Conservation (phyloP, 2,888 invertebrate species). For the Rotaria magnacalcarata region DNA sequence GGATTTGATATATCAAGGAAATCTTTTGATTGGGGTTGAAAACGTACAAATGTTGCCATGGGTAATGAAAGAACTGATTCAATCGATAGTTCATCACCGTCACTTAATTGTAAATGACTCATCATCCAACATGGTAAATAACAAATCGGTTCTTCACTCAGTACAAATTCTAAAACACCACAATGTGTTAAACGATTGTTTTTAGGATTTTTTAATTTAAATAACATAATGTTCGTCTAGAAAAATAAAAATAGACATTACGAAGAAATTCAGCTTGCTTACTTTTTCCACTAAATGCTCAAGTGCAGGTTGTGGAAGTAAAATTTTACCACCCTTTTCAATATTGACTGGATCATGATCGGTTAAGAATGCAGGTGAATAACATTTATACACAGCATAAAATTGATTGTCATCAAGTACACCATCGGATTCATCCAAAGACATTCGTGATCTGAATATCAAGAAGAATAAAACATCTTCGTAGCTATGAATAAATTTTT, state of each 20-base stretch:
- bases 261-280: background rate
- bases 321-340: slow-evolving; percentile 92
- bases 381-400: slow-evolving; percentile 73
- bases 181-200: slow-evolving; percentile 38
- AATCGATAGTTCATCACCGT: slow-evolving; percentile 39
- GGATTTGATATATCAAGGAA: slow-evolving; percentile 44
- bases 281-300: background rate
- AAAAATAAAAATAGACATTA: slow-evolving; percentile 57
- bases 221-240: slow-evolving; percentile 74
- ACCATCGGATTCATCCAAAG: background rate
- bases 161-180: slow-evolving; percentile 56
- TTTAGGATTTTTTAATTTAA: slow-evolving; percentile 35
- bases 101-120: slow-evolving; percentile 40
- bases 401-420: slow-evolving; percentile 49
- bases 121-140: slow-evolving; percentile 45
- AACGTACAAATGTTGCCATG: slow-evolving; percentile 36
- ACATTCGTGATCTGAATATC: background rate
- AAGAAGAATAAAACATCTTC: background rate
- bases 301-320: slow-evolving; percentile 51
- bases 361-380: slow-evolving; percentile 87
- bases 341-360: slow-evolving; percentile 88
- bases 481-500: too few species aligned
- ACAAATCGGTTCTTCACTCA: slow-evolving; percentile 56
- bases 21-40: slow-evolving; percentile 44
- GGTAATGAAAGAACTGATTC: slow-evolving; percentile 60